Evolutionary conservation across 1,140 invertebrate species (phyloP).

Genomic region (Mya arenaria): DNA sequence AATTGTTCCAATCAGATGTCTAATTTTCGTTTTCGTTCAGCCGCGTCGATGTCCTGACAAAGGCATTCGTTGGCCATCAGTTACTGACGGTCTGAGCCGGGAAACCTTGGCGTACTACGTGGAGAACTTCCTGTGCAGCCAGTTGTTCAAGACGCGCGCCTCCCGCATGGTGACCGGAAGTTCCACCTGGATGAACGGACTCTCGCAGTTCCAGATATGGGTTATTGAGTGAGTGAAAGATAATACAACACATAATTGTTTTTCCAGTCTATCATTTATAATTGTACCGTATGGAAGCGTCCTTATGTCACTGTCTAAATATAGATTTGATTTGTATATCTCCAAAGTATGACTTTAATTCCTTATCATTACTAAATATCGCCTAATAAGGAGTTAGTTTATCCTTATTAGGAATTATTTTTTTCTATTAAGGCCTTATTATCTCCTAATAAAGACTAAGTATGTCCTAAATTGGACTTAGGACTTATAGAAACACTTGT

Average conservation of each 20-base stretch:
- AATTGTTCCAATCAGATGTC: no score
- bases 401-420: not conserved
- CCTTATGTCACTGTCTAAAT: not conserved
- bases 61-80: conserved; percentile 4
- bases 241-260: no score
- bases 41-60: not conserved
- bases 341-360: not conserved
- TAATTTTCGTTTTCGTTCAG: not conserved
- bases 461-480: no score
- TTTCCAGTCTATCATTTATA: not conserved
- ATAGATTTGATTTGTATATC: not conserved
- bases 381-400: not conserved
- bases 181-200: conserved; percentile 15
- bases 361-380: not conserved
- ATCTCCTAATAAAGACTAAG: not conserved
- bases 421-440: not conserved
- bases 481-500: not conserved
- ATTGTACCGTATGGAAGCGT: not conserved
- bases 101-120: conserved; percentile 2
- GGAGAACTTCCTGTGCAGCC: conserved; percentile 12
- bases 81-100: not conserved
- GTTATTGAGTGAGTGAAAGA: conserved; percentile 10
- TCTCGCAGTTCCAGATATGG: conserved; percentile 10
- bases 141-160: not conserved
- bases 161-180: not conserved